Conservation (phyloP, 2,797 vertebrate genomes). For the Melanogrammus aeglefinus region DNA sequence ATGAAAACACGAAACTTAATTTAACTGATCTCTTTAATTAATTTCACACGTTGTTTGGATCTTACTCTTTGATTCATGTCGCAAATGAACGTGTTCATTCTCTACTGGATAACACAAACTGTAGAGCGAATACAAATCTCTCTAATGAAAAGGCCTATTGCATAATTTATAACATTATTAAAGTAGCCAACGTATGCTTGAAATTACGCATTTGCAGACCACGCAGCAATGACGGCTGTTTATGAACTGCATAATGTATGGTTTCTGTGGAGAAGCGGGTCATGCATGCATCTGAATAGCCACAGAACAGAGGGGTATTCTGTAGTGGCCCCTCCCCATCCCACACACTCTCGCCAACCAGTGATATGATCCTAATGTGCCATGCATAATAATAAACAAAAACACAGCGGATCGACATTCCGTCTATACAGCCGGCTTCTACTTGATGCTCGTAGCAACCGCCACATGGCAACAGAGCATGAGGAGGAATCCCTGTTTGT, state of each 20-base stretch:
- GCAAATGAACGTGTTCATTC: conserved; percentile 5
- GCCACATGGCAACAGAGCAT: conserved; percentile 76
- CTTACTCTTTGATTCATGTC: background rate
- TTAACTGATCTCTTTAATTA: background rate
- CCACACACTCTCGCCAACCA: background rate
- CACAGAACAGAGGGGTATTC: background rate
- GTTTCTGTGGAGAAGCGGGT: conserved; percentile 11
- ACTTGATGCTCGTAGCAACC: conserved; percentile 62
- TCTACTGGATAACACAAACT: conserved; percentile 14
- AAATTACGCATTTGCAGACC: background rate
- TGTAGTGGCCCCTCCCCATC: background rate
- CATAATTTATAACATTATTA: background rate
- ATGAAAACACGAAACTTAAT: background rate
- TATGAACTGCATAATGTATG: conserved; percentile 17
- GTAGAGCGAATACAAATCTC: background rate
- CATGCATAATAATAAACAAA: conserved; percentile 23
- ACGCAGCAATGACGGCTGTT: conserved; percentile 16
- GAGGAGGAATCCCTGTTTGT: conserved; percentile 63
- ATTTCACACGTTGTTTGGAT: no score
- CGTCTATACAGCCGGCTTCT: conserved; percentile 43
- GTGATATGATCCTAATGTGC: conserved; percentile 6
- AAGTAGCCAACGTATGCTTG: background rate
- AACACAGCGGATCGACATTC: conserved; percentile 18
- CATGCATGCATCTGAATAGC: conserved; percentile 26
- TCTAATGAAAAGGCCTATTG: background rate